phyloP scores from a whole-genome alignment of 2,113 vertebrate genomes.

The Thamnophis sirtalis region DNA sequence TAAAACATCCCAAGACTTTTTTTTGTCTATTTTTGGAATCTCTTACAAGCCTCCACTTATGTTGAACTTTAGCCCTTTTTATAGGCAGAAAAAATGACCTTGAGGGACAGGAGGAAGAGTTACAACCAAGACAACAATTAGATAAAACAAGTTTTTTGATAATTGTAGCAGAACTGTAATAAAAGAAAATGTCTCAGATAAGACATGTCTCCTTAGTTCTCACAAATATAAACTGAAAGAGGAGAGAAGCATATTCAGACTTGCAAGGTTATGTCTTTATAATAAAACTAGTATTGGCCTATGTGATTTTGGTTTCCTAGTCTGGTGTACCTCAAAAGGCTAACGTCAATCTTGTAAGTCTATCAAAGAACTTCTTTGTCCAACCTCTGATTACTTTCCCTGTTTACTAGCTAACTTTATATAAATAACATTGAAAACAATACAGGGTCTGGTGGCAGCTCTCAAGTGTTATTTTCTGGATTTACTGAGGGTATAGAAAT shows the following conservation, averaged over 20 bases:
- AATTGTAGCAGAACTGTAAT: not conserved
- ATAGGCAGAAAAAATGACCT: not conserved
- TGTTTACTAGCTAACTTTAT: not conserved
- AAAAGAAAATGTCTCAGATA: not conserved
- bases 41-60: not conserved
- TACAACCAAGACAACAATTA: not conserved
- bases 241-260: not conserved
- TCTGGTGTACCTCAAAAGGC: not conserved
- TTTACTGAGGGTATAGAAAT: not conserved
- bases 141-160: not conserved
- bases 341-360: not conserved
- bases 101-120: not conserved
- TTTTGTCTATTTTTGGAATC: not conserved
- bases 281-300: not conserved
- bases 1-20: not conserved
- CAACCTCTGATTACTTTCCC: not conserved
- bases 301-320: not conserved
- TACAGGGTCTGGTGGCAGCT: not conserved
- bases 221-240: not conserved
- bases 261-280: not conserved
- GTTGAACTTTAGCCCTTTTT: not conserved
- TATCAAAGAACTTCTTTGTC: not conserved
- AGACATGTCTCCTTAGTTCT: not conserved
- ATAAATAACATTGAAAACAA: not conserved
- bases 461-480: not conserved